These are phyloP conservation scores for Australoheros facetus DNA, from an alignment of 2,797 vertebrate genomes.

Conservation along the genomic window DNA sequence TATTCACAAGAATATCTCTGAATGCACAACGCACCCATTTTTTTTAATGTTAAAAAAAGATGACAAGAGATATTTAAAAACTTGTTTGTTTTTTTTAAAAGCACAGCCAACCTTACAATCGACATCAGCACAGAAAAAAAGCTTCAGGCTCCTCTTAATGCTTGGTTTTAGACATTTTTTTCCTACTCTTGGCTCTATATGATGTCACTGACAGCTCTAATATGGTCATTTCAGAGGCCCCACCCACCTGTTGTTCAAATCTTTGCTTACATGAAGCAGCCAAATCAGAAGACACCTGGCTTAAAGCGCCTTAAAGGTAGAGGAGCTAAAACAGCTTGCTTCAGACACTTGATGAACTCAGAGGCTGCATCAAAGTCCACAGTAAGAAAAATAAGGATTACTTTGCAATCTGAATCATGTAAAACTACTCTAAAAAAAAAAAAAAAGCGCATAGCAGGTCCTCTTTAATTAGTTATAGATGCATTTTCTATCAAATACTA, in stretches of 20 bases:
- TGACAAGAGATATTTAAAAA: no score
- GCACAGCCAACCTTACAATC: no score
- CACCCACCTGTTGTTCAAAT: no score
- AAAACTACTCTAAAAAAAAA: not conserved
- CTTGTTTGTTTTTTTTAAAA: no score
- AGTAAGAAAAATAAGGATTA: not conserved
- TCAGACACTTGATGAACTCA: not conserved
- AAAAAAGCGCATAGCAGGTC: not conserved
- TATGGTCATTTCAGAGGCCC: not conserved
- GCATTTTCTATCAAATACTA: not conserved
- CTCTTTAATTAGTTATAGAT: not conserved
- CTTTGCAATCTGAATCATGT: not conserved
- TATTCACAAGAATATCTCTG: no score
- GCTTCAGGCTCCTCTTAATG: not conserved
- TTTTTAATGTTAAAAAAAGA: no score
- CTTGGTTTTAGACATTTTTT: not conserved
- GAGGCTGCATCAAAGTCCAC: not conserved
- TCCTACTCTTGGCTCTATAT: not conserved
- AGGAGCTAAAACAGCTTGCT: no score
- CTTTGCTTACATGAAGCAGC: no score
- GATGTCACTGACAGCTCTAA: not conserved
- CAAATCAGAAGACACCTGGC: no score
- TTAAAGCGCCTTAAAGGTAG: no score
- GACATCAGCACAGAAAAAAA: not conserved
- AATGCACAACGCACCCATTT: no score